Percentiles rank a stretch among this genome's conserved stretches.
Evolutionary conservation across 2,797 vertebrate genomes (phyloP).

Genomic region (Poecilia picta): DNA sequence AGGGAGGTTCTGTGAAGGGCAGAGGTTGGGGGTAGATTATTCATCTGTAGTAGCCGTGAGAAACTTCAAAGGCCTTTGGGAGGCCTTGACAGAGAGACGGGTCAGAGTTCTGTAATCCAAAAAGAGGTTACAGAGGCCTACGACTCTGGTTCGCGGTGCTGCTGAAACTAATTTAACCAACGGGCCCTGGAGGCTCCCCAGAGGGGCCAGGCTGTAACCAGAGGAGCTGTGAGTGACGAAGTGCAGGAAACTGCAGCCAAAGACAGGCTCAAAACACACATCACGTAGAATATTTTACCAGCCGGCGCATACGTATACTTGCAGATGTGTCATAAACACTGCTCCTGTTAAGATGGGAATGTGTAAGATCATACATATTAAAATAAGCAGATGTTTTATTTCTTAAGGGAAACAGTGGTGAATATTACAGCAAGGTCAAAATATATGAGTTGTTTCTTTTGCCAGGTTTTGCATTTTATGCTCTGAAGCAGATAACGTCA

Average conservation of each 20-base stretch:
- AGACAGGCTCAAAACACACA: constrained; percentile 36
- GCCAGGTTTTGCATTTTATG: constrained; percentile 6
- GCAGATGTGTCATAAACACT: constrained; percentile 19
- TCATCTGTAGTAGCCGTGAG: constrained; percentile 52
- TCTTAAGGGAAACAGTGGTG: background rate
- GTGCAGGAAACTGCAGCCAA: constrained; percentile 55
- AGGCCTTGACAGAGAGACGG: constrained; percentile 65
- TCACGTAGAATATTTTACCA: constrained; percentile 3
- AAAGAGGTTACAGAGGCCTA: constrained; percentile 61
- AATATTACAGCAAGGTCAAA: background rate
- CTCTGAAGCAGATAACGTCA: constrained; percentile 9
- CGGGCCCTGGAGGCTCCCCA: constrained; percentile 47
- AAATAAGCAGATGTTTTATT: constrained; percentile 14
- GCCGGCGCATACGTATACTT: background rate
- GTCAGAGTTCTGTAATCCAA: constrained; percentile 73
- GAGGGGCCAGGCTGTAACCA: constrained; percentile 65
- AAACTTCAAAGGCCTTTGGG: constrained; percentile 72
- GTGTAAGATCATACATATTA: constrained; percentile 6
- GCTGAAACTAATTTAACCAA: constrained; percentile 77
- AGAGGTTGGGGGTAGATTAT: constrained; percentile 62
- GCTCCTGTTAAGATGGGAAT: constrained; percentile 16
- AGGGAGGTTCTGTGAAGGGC: constrained; percentile 45
- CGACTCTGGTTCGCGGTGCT: constrained; percentile 59
- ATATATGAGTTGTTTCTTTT: constrained; percentile 3
- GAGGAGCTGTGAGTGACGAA: constrained; percentile 76